These are phyloP conservation scores for Ypsolopha scabrella DNA, from an alignment of 2,888 invertebrate genomes.

Conservation along the genomic window DNA sequence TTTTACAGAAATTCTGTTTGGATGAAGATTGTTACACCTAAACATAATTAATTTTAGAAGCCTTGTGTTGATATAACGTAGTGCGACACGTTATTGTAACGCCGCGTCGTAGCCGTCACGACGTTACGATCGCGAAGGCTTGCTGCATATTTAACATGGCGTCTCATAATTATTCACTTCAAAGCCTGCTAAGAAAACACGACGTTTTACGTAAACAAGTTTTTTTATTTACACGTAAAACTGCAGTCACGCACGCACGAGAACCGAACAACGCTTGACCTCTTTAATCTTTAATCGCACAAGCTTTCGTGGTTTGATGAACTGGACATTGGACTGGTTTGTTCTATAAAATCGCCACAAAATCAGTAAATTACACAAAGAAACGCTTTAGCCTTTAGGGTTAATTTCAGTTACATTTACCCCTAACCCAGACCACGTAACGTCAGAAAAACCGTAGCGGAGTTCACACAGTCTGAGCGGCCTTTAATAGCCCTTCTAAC, in stretches of 20 bases:
- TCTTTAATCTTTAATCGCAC: too few species aligned
- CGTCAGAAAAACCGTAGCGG: too few species aligned
- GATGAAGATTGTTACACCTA: too few species aligned
- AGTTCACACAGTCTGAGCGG: slow-evolving; percentile 40
- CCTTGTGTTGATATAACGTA: background rate
- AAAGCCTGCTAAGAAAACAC: background rate
- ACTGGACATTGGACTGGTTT: too few species aligned
- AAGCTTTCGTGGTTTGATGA: too few species aligned
- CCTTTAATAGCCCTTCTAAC: slow-evolving; percentile 53
- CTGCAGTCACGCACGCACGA: background rate
- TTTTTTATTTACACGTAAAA: background rate
- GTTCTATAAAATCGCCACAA: too few species aligned
- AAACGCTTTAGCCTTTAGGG: too few species aligned
- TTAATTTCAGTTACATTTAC: too few species aligned
- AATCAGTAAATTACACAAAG: too few species aligned
- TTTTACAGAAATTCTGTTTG: too few species aligned
- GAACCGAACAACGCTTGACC: too few species aligned
- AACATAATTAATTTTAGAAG: background rate
- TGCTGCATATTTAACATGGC: slow-evolving; percentile 4
- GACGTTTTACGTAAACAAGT: background rate
- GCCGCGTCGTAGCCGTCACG: background rate
- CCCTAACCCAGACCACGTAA: too few species aligned
- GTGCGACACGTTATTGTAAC: background rate
- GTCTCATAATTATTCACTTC: slow-evolving; percentile 6
- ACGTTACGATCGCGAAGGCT: slow-evolving; percentile 1